Conservation (phyloP, 2,888 invertebrate genomes). For the Augiades crinisus region DNA sequence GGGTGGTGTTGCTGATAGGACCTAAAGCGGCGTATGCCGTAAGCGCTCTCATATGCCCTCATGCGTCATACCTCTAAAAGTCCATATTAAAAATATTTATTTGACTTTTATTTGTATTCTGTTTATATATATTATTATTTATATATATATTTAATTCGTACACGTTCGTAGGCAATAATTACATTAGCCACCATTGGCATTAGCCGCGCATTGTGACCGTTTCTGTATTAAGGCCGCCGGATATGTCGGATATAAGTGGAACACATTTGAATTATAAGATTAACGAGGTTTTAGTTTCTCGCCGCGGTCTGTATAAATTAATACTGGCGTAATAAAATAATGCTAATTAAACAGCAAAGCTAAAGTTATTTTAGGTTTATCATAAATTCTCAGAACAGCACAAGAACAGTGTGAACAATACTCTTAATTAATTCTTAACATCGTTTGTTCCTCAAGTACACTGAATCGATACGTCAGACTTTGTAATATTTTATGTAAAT, state of each 20-base stretch:
- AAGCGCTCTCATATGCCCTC: too few relatives aligned
- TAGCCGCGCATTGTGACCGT: constrained; percentile 27
- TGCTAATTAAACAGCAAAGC: background rate
- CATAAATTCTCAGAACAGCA: background rate
- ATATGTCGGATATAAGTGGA: constrained; percentile 53
- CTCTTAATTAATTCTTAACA: background rate
- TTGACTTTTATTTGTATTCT: background rate
- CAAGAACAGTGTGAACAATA: background rate
- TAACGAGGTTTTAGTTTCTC: constrained; percentile 38
- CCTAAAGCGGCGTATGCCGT: too few relatives aligned
- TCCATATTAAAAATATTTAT: too few relatives aligned
- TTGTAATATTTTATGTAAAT: too few relatives aligned
- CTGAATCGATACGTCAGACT: too few relatives aligned
- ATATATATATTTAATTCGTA: background rate
- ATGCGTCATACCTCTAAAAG: too few relatives aligned
- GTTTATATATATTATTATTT: background rate
- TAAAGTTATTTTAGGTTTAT: background rate
- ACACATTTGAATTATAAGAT: constrained; percentile 51
- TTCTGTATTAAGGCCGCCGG: constrained; percentile 54
- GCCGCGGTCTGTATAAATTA: constrained; percentile 12
- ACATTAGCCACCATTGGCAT: constrained; percentile 26
- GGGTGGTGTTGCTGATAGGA: too few relatives aligned
- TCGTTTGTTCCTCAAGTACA: too few relatives aligned
- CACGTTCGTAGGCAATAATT: constrained; percentile 8
- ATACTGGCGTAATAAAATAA: background rate